phyloP scores from a whole-genome alignment of 2,797 vertebrate genomes.

The Nothura maculosa region DNA sequence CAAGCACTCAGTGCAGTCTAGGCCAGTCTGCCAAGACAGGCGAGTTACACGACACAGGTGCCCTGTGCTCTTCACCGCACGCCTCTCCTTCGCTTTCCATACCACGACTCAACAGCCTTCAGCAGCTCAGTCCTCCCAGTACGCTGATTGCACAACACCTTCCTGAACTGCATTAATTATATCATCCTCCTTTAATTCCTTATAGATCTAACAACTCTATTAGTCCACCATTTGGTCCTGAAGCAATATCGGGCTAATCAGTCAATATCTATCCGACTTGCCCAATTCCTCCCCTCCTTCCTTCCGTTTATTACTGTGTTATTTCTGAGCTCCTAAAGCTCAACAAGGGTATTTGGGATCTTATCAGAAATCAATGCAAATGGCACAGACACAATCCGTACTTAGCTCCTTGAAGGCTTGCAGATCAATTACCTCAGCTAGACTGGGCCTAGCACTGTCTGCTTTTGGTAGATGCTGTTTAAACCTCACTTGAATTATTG shows the following conservation, averaged over 20 bases:
- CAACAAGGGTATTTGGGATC: not conserved
- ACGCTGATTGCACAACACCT: not conserved
- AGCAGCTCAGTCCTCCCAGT: not conserved
- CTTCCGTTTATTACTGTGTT: rapidly evolving
- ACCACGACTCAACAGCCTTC: not conserved
- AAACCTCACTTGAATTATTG: constrained; percentile 5
- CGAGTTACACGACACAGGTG: rapidly evolving
- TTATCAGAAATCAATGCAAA: constrained; percentile 60
- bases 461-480: constrained; percentile 2
- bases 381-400: not conserved
- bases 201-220: not conserved
- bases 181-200: not conserved
- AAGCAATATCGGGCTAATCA: not conserved
- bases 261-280: constrained; percentile 31
- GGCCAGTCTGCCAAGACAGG: not conserved
- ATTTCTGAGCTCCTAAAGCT: not conserved
- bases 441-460: not conserved
- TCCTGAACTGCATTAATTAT: not conserved
- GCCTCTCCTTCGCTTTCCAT: no score
- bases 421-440: not conserved
- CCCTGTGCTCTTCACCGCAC: not conserved
- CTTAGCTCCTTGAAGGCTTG: constrained; percentile 46
- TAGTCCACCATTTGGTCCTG: not conserved
- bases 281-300: no score
- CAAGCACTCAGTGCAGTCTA: not conserved